phyloP scores from a whole-genome alignment of 2,797 vertebrate species.

The Brachymystax lenok region DNA sequence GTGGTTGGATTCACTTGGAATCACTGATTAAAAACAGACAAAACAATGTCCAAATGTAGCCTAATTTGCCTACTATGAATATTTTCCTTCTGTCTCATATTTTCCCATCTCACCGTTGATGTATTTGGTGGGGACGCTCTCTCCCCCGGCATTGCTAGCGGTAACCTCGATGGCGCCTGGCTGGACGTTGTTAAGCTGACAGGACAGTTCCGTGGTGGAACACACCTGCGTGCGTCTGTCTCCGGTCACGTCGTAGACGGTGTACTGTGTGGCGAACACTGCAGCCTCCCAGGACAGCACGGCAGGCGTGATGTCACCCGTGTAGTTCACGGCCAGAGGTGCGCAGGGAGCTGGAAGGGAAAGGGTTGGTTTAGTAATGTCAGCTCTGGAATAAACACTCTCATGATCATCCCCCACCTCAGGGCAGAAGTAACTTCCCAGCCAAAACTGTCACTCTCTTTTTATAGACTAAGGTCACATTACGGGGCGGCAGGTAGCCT shows the following conservation, averaged over 20 bases:
- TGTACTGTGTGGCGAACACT: slow-evolving; percentile 64
- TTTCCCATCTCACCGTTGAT: slow-evolving; percentile 53
- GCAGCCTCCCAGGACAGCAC: slow-evolving; percentile 66
- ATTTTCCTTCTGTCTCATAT: not conserved
- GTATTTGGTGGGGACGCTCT: slow-evolving; percentile 56
- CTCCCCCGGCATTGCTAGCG: slow-evolving; percentile 70
- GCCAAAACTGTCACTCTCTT: no score
- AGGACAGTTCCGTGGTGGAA: slow-evolving; percentile 62
- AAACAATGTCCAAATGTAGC: not conserved
- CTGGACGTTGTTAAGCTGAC: slow-evolving; percentile 48
- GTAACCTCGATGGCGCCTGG: slow-evolving; percentile 52
- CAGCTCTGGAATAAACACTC: not conserved
- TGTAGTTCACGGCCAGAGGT: slow-evolving; percentile 55
- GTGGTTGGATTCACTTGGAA: not conserved
- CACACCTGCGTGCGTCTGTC: slow-evolving; percentile 47
- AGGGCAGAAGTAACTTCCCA: not conserved
- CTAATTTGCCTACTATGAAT: not conserved
- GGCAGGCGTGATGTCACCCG: slow-evolving; percentile 27
- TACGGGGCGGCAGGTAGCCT: no score
- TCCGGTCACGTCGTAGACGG: slow-evolving; percentile 45
- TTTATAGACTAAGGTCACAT: no score
- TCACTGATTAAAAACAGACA: not conserved
- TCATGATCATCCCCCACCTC: not conserved
- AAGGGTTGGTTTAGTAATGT: not conserved
- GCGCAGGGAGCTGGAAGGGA: slow-evolving; percentile 70